phyloP scores from a whole-genome alignment of 2,888 invertebrate species.

The Mechanitis messenoides region DNA sequence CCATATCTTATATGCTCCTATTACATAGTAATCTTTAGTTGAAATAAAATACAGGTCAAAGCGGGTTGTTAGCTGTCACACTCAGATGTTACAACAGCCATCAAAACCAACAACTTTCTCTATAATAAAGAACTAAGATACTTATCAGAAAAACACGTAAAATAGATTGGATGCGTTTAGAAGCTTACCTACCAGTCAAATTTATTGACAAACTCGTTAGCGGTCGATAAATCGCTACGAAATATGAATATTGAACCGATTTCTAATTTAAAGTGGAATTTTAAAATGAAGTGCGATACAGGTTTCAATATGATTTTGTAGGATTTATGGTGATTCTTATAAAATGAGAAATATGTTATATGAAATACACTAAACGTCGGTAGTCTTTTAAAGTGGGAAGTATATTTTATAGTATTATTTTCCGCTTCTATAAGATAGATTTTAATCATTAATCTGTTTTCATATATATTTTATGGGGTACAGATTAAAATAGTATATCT shows the following conservation, averaged over 20 bases:
- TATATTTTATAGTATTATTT: background rate
- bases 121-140: slow-evolving; percentile 16
- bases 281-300: slow-evolving; percentile 12
- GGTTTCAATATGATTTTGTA: slow-evolving; percentile 5
- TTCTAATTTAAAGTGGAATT: slow-evolving; percentile 22
- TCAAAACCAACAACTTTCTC: slow-evolving; percentile 10
- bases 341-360: background rate
- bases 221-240: slow-evolving; percentile 48
- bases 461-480: no score
- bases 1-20: no score
- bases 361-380: background rate
- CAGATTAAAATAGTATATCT: background rate
- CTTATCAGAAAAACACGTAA: slow-evolving; percentile 21
- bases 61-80: no score
- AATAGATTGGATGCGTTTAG: slow-evolving; percentile 30
- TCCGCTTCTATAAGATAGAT: no score
- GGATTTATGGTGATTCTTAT: slow-evolving; percentile 2
- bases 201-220: slow-evolving; percentile 61
- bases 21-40: no score
- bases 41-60: no score
- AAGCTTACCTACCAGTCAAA: slow-evolving; percentile 43
- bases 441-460: no score
- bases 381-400: background rate
- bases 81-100: slow-evolving; percentile 5
- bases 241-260: slow-evolving; percentile 32